Conservation (phyloP, 1,140 invertebrate species). For the Drosophila saltans region DNA sequence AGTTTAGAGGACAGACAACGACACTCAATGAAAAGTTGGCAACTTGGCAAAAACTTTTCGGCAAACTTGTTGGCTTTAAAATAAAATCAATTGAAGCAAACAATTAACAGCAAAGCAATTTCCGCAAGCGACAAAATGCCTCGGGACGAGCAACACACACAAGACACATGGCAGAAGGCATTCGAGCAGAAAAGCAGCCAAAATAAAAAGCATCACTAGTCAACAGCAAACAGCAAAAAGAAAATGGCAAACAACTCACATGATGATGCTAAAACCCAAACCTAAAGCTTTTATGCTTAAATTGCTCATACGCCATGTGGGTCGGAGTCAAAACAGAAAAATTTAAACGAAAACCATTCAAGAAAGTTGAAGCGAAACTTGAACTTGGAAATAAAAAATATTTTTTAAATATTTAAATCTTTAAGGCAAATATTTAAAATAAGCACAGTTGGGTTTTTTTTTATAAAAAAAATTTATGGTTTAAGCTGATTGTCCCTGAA, state of each 20-base stretch:
- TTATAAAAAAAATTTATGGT: too few relatives aligned
- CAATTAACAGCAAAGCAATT: slow-evolving; percentile 76
- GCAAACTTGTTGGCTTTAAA: slow-evolving; percentile 57
- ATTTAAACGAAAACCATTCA: slow-evolving; percentile 7
- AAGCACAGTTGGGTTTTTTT: too few relatives aligned
- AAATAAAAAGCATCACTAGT: slow-evolving; percentile 38
- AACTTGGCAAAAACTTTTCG: slow-evolving; percentile 36
- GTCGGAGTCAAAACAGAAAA: slow-evolving; percentile 6
- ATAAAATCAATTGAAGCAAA: slow-evolving; percentile 72
- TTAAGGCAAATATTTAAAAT: background rate
- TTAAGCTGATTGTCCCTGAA: too few relatives aligned
- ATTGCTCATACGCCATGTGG: slow-evolving; percentile 52
- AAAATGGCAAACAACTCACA: slow-evolving; percentile 26
- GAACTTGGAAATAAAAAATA: background rate
- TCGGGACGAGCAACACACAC: slow-evolving; percentile 43
- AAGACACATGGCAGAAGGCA: slow-evolving; percentile 32
- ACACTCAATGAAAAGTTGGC: slow-evolving; percentile 28
- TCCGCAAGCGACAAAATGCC: slow-evolving; percentile 69
- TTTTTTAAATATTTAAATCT: background rate
- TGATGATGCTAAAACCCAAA: slow-evolving; percentile 24
- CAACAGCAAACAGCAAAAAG: background rate
- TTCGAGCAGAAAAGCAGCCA: slow-evolving; percentile 50
- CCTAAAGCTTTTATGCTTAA: slow-evolving; percentile 41
- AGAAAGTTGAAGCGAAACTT: background rate
- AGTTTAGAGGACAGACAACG: background rate